phyloP scores from a whole-genome alignment of 1,140 invertebrate species.

The Adelges cooleyi region DNA sequence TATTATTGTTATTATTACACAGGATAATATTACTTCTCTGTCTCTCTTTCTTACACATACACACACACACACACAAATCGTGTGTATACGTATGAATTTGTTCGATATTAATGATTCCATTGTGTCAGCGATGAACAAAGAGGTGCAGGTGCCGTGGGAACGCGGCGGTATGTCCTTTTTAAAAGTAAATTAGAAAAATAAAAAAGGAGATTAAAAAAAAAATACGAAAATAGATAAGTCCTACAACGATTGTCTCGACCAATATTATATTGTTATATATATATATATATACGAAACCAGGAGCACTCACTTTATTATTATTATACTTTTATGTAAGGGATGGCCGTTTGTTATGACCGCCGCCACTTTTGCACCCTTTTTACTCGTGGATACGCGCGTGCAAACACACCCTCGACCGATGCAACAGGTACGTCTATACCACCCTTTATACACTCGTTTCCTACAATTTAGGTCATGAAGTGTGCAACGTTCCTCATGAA shows the following conservation, averaged over 20 bases:
- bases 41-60: too few relatives aligned
- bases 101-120: conserved; percentile 29
- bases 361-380: too few relatives aligned
- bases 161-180: conserved; percentile 27
- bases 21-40: too few relatives aligned
- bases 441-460: background rate
- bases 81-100: conserved; percentile 23
- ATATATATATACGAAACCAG: too few relatives aligned
- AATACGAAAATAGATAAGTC: conserved; percentile 26
- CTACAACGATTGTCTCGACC: conserved; percentile 14
- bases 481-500: background rate
- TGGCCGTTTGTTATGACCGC: too few relatives aligned
- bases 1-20: too few relatives aligned
- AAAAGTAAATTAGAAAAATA: conserved; percentile 29
- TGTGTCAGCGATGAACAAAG: conserved; percentile 27
- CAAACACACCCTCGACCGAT: background rate
- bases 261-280: too few relatives aligned
- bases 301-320: too few relatives aligned
- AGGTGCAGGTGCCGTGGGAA: conserved; percentile 27
- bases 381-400: too few relatives aligned
- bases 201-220: background rate
- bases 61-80: too few relatives aligned
- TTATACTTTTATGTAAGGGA: too few relatives aligned
- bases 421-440: background rate
- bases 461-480: background rate